These are phyloP conservation scores for Mythimna vitellina DNA, from an alignment of 2,888 invertebrate genomes.

Conservation along the genomic window DNA sequence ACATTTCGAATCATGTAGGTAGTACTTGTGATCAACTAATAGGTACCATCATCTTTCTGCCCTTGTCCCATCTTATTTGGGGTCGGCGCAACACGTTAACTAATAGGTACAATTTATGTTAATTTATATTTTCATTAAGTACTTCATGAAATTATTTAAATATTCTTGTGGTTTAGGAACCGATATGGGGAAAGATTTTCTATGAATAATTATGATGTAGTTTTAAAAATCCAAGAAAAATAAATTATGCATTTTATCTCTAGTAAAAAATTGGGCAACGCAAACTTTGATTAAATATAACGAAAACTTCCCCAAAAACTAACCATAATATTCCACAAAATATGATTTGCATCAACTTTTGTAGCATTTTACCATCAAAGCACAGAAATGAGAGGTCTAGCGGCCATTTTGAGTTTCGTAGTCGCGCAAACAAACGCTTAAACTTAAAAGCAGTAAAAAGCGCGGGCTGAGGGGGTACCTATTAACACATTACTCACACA, in stretches of 20 bases:
- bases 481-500: constrained; percentile 78
- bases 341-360: constrained; percentile 38
- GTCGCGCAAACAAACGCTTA: constrained; percentile 73
- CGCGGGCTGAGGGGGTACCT: constrained; percentile 69
- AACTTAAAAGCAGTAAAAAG: constrained; percentile 73
- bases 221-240: background rate
- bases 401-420: constrained; percentile 72
- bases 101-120: background rate
- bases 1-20: background rate
- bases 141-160: background rate
- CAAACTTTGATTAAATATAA: background rate
- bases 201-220: background rate
- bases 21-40: background rate
- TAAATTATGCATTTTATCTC: background rate
- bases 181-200: too few relatives aligned
- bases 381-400: constrained; percentile 61
- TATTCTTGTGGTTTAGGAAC: background rate
- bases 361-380: constrained; percentile 37
- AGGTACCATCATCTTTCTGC: too few relatives aligned
- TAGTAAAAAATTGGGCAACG: background rate
- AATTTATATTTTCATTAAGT: background rate
- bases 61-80: too few relatives aligned
- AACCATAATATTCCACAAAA: constrained; percentile 11
- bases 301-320: background rate
- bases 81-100: too few relatives aligned